phyloP scores from a whole-genome alignment of 2,888 invertebrate species.

The Caradrina kadenii region DNA sequence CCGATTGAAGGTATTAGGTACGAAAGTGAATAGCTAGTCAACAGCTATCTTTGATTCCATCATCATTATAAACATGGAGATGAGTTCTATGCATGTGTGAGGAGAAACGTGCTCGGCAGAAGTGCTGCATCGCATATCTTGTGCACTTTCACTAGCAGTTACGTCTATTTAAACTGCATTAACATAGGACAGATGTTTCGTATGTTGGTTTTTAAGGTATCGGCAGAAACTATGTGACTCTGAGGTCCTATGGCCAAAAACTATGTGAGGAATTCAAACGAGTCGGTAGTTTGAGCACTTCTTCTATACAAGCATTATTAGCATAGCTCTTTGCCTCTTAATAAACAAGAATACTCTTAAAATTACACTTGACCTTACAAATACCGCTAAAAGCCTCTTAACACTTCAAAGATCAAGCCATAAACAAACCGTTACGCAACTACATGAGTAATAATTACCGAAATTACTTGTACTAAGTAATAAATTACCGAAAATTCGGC shows the following conservation, averaged over 20 bases:
- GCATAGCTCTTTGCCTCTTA: constrained; percentile 4
- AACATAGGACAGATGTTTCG: constrained; percentile 30
- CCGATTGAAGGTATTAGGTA: not conserved
- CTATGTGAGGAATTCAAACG: not conserved
- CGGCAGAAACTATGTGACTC: not conserved
- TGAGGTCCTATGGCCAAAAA: not conserved
- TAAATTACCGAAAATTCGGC: constrained; percentile 60
- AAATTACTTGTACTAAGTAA: constrained; percentile 40
- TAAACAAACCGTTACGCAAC: constrained; percentile 51
- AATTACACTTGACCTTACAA: constrained; percentile 33
- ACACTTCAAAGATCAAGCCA: constrained; percentile 24
- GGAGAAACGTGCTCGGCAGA: constrained; percentile 55
- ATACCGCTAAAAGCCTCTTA: constrained; percentile 41
- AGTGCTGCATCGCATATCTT: constrained; percentile 62
- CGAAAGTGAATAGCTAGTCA: not conserved
- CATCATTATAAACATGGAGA: constrained; percentile 45
- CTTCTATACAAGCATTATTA: constrained; percentile 1
- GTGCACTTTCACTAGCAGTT: constrained; percentile 62
- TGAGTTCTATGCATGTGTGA: constrained; percentile 40
- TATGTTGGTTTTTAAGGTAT: not conserved
- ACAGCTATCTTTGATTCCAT: constrained; percentile 8
- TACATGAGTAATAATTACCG: constrained; percentile 46
- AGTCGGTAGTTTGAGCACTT: not conserved
- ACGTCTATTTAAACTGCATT: constrained; percentile 40
- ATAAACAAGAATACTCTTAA: constrained; percentile 19